phyloP scores from a whole-genome alignment of 2,113 vertebrate genomes.

The Manacus vitellinus region DNA sequence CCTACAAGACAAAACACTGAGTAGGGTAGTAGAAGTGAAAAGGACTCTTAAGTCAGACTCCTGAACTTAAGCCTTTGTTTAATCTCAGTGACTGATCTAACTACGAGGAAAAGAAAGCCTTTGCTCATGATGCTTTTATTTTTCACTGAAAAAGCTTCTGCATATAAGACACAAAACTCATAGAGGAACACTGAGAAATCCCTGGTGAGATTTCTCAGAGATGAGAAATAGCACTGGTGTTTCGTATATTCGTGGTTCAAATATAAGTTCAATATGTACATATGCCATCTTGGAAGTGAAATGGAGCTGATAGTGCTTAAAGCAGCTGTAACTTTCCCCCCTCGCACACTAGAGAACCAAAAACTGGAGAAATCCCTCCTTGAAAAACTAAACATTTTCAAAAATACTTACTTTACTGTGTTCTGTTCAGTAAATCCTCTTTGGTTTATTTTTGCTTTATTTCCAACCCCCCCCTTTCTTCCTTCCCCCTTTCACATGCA shows the following conservation, averaged over 20 bases:
- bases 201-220: no score
- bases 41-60: not conserved
- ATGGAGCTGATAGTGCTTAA: not conserved
- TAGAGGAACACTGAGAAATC: not conserved
- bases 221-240: not conserved
- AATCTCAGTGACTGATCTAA: not conserved
- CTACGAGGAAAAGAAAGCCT: not conserved
- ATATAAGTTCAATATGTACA: not conserved
- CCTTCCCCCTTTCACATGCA: not conserved
- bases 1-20: not conserved
- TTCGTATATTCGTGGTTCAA: not conserved
- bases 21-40: not conserved
- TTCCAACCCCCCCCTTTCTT: accelerated
- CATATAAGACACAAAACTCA: not conserved
- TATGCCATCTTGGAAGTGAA: not conserved
- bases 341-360: not conserved
- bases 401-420: not conserved
- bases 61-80: not conserved
- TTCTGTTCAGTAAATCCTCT: not conserved
- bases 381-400: not conserved
- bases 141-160: not conserved
- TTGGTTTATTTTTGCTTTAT: not conserved
- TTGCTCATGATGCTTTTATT: not conserved
- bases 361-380: not conserved
- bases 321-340: not conserved